These are phyloP conservation scores for Xylota sylvarum DNA, from an alignment of 2,888 invertebrate genomes.

Conservation along the genomic window DNA sequence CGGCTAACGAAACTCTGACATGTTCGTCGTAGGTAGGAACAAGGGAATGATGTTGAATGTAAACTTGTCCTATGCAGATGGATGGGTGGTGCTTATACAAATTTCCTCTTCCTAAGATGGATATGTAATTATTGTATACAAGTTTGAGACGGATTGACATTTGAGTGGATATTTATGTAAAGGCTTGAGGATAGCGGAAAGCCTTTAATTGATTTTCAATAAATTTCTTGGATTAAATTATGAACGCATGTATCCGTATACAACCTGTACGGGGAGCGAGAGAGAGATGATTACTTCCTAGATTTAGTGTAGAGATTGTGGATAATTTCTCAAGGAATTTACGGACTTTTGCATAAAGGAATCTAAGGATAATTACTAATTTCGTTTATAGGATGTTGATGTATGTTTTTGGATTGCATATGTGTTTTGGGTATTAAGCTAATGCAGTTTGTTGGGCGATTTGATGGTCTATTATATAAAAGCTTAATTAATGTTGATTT, in stretches of 20 bases:
- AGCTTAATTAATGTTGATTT: no score
- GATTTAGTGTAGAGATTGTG: neutral
- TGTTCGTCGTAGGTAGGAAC: neutral
- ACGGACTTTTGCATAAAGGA: neutral
- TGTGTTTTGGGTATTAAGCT: neutral
- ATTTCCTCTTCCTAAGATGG: neutral
- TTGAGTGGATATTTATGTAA: constrained; percentile 24
- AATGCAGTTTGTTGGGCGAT: neutral
- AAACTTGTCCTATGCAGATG: constrained; percentile 8
- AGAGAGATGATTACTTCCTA: neutral
- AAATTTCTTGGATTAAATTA: constrained; percentile 38
- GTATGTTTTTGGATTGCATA: neutral
- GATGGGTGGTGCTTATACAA: neutral
- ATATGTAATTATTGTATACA: constrained; percentile 31
- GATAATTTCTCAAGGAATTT: constrained; percentile 2
- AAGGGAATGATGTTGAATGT: constrained; percentile 9
- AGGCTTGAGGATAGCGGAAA: constrained; percentile 8
- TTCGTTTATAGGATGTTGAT: neutral
- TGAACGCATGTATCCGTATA: neutral
- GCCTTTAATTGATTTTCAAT: constrained; percentile 52
- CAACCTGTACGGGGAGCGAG: neutral
- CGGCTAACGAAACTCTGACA: constrained; percentile 30
- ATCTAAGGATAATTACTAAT: constrained; percentile 1
- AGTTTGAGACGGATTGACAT: constrained; percentile 28
- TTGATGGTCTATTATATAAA: no score